phyloP scores from a whole-genome alignment of 1,140 invertebrate genomes.

The Drosophila micromelanica region DNA sequence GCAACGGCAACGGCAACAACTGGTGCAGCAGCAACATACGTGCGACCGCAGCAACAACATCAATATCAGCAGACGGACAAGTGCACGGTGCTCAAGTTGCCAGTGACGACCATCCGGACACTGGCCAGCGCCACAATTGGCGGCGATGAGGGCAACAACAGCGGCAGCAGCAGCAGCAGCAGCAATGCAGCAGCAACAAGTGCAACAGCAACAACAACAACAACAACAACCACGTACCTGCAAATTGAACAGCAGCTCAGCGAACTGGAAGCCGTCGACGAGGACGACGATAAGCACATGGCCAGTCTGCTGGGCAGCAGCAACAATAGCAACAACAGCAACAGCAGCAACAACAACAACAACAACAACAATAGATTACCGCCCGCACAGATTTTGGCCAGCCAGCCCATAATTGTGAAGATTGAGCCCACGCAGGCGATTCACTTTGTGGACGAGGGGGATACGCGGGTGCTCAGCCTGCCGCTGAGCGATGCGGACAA shows the following conservation, averaged over 20 bases:
- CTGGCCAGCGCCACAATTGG: slow-evolving; percentile 23
- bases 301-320: slow-evolving; percentile 58
- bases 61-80: slow-evolving; percentile 83
- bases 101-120: slow-evolving; percentile 46
- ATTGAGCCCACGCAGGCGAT: slow-evolving; percentile 81
- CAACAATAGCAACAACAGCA: slow-evolving; percentile 8
- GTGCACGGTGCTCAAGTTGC: slow-evolving; percentile 76
- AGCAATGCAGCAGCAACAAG: slow-evolving; percentile 8
- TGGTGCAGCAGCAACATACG: slow-evolving; percentile 13
- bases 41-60: slow-evolving; percentile 75
- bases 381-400: slow-evolving; percentile 60
- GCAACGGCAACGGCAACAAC: slow-evolving; percentile 6
- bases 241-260: slow-evolving; percentile 75
- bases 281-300: slow-evolving; percentile 71
- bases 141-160: slow-evolving; percentile 10
- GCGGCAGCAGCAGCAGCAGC: slow-evolving; percentile 14
- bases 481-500: slow-evolving; percentile 75
- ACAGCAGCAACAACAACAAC: slow-evolving; percentile 9
- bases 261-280: slow-evolving; percentile 66
- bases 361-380: slow-evolving; percentile 25
- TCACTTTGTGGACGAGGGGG: slow-evolving; percentile 77
- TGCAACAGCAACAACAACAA: slow-evolving; percentile 30
- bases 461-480: slow-evolving; percentile 74
- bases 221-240: slow-evolving; percentile 63
- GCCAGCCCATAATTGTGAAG: slow-evolving; percentile 79